These are phyloP conservation scores for Microdon myrmicae DNA, from an alignment of 2,888 invertebrate species.

Conservation along the genomic window DNA sequence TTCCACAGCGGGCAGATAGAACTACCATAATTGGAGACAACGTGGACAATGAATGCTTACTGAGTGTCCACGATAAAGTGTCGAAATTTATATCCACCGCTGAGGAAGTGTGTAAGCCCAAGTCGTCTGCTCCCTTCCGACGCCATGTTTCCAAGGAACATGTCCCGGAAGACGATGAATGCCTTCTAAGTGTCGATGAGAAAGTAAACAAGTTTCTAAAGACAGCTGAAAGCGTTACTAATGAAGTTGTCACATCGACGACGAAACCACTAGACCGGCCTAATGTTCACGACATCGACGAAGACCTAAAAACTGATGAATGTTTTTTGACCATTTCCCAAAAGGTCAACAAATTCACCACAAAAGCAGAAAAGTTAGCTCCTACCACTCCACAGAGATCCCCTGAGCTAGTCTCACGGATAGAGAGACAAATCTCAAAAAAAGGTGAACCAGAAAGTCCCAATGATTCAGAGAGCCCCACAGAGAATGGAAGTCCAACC, in stretches of 20 bases:
- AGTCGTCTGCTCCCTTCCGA: constrained; percentile 61
- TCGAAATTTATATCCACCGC: constrained; percentile 73
- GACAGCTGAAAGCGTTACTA: constrained; percentile 71
- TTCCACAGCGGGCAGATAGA: constrained; percentile 53
- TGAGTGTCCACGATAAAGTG: constrained; percentile 78
- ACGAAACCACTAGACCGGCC: constrained; percentile 67
- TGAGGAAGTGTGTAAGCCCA: constrained; percentile 67
- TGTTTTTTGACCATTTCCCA: constrained; percentile 74
- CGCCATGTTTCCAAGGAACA: constrained; percentile 59
- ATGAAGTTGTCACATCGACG: constrained; percentile 59
- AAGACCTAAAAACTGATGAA: constrained; percentile 71
- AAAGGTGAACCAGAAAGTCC: constrained; percentile 59
- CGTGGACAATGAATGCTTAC: constrained; percentile 72
- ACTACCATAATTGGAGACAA: constrained; percentile 69
- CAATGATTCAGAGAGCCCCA: constrained; percentile 26
- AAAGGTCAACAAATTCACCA: constrained; percentile 74
- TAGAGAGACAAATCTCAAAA: constrained; percentile 62
- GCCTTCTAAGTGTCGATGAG: constrained; percentile 73
- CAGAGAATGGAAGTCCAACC: constrained; percentile 11
- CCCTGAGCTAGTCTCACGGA: constrained; percentile 68
- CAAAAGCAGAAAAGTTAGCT: constrained; percentile 71
- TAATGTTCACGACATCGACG: constrained; percentile 70
- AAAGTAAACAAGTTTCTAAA: constrained; percentile 74
- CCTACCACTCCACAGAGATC: constrained; percentile 66
- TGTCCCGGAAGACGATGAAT: constrained; percentile 68